Evolutionary conservation across 2,797 vertebrate species (phyloP).

Genomic region (Microctenopoma stevenorrisi): DNA sequence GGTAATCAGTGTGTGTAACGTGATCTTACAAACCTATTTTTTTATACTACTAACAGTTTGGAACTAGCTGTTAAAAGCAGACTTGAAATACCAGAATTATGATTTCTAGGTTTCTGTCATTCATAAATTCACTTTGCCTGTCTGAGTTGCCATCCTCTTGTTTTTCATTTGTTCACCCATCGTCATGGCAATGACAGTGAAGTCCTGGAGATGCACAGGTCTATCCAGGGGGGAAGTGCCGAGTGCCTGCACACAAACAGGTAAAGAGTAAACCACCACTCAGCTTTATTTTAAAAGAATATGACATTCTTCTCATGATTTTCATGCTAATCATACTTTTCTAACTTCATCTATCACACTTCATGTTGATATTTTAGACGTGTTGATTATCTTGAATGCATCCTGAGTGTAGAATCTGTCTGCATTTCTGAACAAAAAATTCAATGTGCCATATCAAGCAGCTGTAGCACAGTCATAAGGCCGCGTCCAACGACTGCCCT

Average conservation of each 20-base stretch:
- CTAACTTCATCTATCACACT: constrained; percentile 63
- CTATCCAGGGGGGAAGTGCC: constrained; percentile 98
- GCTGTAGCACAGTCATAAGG: constrained; percentile 17
- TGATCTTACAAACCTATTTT: constrained; percentile 46
- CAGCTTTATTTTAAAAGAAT: constrained; percentile 50
- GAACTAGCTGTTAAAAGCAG: constrained; percentile 52
- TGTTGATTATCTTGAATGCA: constrained; percentile 18
- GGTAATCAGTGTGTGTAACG: constrained; percentile 27
- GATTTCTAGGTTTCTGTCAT: constrained; percentile 79
- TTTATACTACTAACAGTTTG: constrained; percentile 76
- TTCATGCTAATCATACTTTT: constrained; percentile 60
- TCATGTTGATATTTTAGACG: constrained; percentile 23
- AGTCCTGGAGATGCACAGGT: constrained; percentile 98
- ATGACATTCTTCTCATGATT: constrained; percentile 38
- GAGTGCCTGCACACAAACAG: constrained; percentile 99
- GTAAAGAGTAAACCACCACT: constrained; percentile 83
- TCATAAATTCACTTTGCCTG: constrained; percentile 83
- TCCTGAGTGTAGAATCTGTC: constrained; percentile 19
- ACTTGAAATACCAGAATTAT: constrained; percentile 64
- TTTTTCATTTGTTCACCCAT: constrained; percentile 85
- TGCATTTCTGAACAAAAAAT: constrained; percentile 32
- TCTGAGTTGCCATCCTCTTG: constrained; percentile 82
- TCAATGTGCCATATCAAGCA: constrained; percentile 12
- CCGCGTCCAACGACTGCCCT: constrained; percentile 13
- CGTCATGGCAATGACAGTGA: constrained; percentile 96